Evolutionary conservation across 2,797 vertebrate species (phyloP), one percentile per base, ranked within the genome.

Genomic region (Syncerus caffer): DNA sequence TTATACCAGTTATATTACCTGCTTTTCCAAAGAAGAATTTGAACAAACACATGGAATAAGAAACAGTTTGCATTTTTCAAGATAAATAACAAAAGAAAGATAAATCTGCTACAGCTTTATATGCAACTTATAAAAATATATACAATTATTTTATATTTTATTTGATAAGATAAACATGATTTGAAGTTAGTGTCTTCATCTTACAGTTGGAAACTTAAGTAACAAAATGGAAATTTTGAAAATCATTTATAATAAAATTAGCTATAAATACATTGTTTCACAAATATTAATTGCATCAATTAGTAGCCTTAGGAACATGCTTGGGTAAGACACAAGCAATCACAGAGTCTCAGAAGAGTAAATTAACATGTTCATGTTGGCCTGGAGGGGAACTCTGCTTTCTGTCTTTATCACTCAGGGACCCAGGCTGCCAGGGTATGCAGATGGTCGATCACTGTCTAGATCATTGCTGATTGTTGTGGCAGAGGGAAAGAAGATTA

Each of bases 241-340:
- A 95, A 92, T 27, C n/a, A 51, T 23, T 82, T 89, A 50, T 4
- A 84, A 47, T 64, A 50, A 95, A 64, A 90, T 50, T 16, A 31
- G 5, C 5, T 60, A 0, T 85, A 50, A 86, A 23, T 60, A 15
- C 78, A 29, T 79, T 82, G 47, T 1, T 50, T 94, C 19, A 27
- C 45, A 62, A 84, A 85, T 60, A 91, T 1, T 58, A 34, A 42
- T 38, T 67, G 1, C 14, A 83, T 74, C 11, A 47, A 15, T 53
- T 58, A 64, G 7, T 84, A 86, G 3, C 9, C 13, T 67, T 85
- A 34, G 14, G 9, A 34, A 53, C 14, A 53, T 50, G 11, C 23
- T 94, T 89, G 78, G 4, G 1, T 53, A 64, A 25, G 31, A 84
- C n/a, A 50, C 13, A 92, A 58, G 23, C 1, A 3, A 11, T 55